A percentile compares a stretch with the other conserved stretches of the same genome.
Evolutionary conservation across 2,113 vertebrate genomes (phyloP).

Genomic region (Menidia beryllina): DNA sequence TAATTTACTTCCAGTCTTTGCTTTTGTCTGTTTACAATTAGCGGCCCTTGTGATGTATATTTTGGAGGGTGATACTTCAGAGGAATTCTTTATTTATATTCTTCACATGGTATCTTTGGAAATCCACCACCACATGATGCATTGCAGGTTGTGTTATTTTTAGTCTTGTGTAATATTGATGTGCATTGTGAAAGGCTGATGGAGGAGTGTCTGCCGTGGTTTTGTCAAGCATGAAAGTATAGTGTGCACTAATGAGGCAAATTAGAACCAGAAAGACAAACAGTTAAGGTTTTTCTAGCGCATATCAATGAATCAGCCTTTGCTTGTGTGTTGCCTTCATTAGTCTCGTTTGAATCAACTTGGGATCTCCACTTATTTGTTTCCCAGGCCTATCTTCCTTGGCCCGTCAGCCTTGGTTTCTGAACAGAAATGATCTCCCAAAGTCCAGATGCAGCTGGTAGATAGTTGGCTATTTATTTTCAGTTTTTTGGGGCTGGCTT

Average conservation of each 20-base stretch:
- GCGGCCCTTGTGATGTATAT: constrained; percentile 6
- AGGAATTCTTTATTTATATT: constrained; percentile 39
- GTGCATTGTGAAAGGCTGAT: constrained; percentile 30
- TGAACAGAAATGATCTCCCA: constrained; percentile 28
- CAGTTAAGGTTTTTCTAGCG: background rate
- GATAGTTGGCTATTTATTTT: background rate
- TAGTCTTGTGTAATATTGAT: constrained; percentile 46
- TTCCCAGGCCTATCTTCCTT: constrained; percentile 10
- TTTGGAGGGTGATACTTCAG: constrained; percentile 26
- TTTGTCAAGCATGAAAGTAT: constrained; percentile 17
- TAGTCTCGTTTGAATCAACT: constrained; percentile 24
- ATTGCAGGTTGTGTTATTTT: constrained; percentile 43
- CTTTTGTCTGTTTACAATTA: background rate
- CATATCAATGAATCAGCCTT: constrained; percentile 38
- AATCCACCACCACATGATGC: constrained; percentile 24
- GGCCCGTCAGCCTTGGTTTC: constrained; percentile 40
- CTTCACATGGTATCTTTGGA: constrained; percentile 7
- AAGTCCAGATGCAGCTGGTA: background rate
- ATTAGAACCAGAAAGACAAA: background rate
- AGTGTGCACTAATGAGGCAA: constrained; percentile 2
- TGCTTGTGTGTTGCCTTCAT: constrained; percentile 25
- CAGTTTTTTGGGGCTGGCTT: background rate
- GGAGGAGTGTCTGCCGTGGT: constrained; percentile 27
- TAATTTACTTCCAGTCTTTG: constrained; percentile 14
- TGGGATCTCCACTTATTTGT: constrained; percentile 26